Conservation (phyloP, 2,888 invertebrate species). For the Prosopocoilus inquinatus region DNA sequence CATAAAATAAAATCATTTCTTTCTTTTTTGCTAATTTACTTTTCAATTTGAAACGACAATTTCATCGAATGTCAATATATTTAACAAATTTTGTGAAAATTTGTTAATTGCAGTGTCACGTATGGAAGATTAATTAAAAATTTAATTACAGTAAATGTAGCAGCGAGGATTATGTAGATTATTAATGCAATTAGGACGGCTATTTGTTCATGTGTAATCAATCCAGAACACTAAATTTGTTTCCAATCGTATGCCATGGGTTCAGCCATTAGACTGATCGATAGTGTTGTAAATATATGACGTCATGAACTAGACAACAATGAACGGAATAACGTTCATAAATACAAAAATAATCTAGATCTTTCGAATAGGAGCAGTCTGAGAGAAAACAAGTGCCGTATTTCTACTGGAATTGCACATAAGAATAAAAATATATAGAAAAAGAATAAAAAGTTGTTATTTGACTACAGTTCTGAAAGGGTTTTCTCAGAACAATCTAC, state of each 20-base stretch:
- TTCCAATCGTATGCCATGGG: constrained; percentile 30
- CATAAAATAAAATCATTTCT: no score
- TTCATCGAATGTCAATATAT: no score
- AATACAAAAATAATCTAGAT: constrained; percentile 16
- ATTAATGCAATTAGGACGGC: constrained; percentile 18
- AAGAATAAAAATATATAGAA: constrained; percentile 9
- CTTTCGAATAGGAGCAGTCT: not conserved
- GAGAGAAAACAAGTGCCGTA: constrained; percentile 7
- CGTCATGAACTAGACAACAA: constrained; percentile 23
- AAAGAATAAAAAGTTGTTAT: constrained; percentile 19
- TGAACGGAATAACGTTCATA: constrained; percentile 4
- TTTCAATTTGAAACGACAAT: no score
- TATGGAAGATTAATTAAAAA: not conserved
- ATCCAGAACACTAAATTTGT: constrained; percentile 29
- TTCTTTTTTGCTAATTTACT: no score
- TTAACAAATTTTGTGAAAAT: no score
- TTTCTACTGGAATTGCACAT: not conserved
- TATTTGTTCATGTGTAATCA: constrained; percentile 27
- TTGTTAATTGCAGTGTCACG: no score
- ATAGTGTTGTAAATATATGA: constrained; percentile 28
- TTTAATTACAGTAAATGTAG: constrained; percentile 22
- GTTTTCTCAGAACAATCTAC: constrained; percentile 27
- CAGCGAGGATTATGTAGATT: constrained; percentile 14
- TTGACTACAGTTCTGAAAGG: constrained; percentile 22
- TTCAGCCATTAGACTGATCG: constrained; percentile 30